Evolutionary conservation across 2,113 vertebrate species (phyloP).

Genomic region (Salvelinus sp.): DNA sequence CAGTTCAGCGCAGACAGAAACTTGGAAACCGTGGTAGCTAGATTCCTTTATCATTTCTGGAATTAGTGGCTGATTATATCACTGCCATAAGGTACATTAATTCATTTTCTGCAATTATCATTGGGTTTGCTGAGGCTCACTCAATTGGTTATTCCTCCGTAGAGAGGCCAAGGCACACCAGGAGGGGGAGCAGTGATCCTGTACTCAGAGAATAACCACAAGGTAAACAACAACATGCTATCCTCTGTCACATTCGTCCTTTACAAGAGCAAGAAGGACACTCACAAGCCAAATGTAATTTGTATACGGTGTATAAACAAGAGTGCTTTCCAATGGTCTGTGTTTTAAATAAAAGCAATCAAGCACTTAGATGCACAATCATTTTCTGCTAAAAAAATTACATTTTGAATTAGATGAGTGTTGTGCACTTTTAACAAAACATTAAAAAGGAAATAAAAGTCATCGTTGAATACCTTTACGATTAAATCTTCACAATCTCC

Average conservation of each 20-base stretch:
- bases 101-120: not conserved
- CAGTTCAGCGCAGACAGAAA: not conserved
- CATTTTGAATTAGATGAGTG: conserved; percentile 25
- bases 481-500: conserved; percentile 25
- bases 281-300: conserved; percentile 28
- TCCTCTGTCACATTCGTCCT: conserved; percentile 36
- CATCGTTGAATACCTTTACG: conserved; percentile 11
- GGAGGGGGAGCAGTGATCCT: conserved; percentile 66
- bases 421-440: conserved; percentile 31
- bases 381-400: conserved; percentile 38
- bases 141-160: not conserved
- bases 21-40: not conserved
- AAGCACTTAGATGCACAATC: conserved; percentile 58
- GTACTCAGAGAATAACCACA: conserved; percentile 28
- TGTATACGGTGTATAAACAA: conserved; percentile 31
- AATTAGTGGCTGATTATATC: not conserved
- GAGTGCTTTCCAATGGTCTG: conserved; percentile 53
- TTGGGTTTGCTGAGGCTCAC: not conserved
- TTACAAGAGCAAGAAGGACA: conserved; percentile 32
- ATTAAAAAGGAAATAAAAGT: conserved; percentile 40
- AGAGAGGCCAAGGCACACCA: conserved; percentile 68
- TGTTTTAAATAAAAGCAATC: conserved; percentile 51
- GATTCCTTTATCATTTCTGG: not conserved
- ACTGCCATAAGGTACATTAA: not conserved
- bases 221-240: conserved; percentile 10